phyloP scores from a whole-genome alignment of 1,140 invertebrate genomes.

The Drosophila willistoni region DNA sequence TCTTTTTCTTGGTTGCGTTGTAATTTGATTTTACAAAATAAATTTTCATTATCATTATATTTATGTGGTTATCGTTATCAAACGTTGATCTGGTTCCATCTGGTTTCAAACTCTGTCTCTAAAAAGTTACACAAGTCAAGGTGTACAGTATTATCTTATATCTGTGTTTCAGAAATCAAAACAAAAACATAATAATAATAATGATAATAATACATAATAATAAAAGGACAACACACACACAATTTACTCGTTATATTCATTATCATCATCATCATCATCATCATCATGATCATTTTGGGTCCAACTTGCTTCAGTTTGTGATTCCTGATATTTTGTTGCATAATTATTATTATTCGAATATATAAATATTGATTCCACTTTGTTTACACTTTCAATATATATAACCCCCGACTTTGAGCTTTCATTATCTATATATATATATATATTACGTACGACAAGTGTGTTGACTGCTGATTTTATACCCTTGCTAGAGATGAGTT shows the following conservation, averaged over 20 bases:
- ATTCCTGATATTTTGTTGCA: constrained; percentile 77
- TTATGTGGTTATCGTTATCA: constrained; percentile 21
- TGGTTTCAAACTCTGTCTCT: constrained; percentile 59
- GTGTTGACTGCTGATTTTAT: background rate
- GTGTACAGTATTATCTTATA: constrained; percentile 58
- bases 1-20: constrained; percentile 42
- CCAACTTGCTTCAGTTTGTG: constrained; percentile 75
- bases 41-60: constrained; percentile 55
- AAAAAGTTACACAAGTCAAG: constrained; percentile 62
- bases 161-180: constrained; percentile 8
- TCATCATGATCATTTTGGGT: constrained; percentile 68
- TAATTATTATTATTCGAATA: constrained; percentile 53
- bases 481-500: background rate
- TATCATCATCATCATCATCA: constrained; percentile 56
- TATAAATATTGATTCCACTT: background rate
- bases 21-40: constrained; percentile 72
- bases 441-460: constrained; percentile 1
- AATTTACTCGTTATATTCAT: constrained; percentile 1
- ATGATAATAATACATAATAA: background rate
- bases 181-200: background rate
- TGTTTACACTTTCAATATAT: constrained; percentile 19
- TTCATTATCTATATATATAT: background rate
- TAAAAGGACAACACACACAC: constrained; percentile 4
- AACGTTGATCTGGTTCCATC: constrained; percentile 63
- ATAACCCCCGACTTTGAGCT: constrained; percentile 15